These are phyloP conservation scores for Rhegmatorhina hoffmannsi DNA, from an alignment of 2,113 vertebrate species.

Conservation along the genomic window DNA sequence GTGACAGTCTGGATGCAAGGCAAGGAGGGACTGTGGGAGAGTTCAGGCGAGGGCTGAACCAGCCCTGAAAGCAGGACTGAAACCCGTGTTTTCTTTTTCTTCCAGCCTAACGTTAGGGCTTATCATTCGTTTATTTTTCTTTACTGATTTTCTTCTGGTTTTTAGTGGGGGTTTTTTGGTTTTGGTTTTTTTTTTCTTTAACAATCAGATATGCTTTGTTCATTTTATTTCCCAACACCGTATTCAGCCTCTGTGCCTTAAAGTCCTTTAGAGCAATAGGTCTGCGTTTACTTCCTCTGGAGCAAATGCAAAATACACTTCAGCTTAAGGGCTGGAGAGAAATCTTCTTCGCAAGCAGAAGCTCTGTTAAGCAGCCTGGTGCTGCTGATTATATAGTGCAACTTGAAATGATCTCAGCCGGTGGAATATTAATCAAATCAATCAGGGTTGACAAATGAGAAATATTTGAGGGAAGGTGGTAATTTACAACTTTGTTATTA, in stretches of 20 bases:
- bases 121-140: not conserved
- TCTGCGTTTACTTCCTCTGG: not conserved
- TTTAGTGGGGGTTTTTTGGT: too few relatives aligned
- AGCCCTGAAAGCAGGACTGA: not conserved
- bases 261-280: not conserved
- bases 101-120: not conserved
- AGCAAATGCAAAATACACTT: slow-evolving; percentile 6
- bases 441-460: slow-evolving; percentile 80
- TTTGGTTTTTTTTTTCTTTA: not conserved
- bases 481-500: slow-evolving; percentile 85
- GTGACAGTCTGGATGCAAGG: not conserved
- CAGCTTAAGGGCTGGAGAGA: not conserved
- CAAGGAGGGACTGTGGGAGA: slow-evolving; percentile 1
- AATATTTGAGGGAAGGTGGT: slow-evolving; percentile 77
- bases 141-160: not conserved
- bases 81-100: not conserved
- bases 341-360: not conserved
- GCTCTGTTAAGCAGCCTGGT: slow-evolving; percentile 14
- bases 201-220: not conserved
- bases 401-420: slow-evolving; percentile 71
- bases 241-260: not conserved
- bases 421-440: slow-evolving; percentile 77
- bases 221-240: not conserved
- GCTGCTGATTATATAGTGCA: slow-evolving; percentile 37
- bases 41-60: slow-evolving; percentile 5